phyloP scores from a whole-genome alignment of 1,140 invertebrate species.

The Aphelinus certus region DNA sequence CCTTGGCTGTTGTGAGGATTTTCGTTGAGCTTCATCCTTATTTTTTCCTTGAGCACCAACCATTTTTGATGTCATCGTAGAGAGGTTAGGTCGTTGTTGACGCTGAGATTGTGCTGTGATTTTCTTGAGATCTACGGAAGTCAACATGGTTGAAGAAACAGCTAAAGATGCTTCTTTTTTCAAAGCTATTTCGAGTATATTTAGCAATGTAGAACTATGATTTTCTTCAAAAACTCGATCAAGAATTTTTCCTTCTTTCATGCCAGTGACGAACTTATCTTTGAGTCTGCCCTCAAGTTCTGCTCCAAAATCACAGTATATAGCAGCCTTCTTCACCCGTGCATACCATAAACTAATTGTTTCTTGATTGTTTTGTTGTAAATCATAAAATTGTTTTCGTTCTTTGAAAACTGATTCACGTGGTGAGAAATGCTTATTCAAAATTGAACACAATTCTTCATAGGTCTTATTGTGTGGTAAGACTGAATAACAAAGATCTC shows the following conservation, averaged over 20 bases:
- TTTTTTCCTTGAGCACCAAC: background rate
- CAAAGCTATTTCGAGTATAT: background rate
- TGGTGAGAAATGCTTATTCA: constrained; percentile 42
- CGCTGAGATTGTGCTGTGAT: background rate
- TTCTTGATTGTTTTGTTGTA: constrained; percentile 36
- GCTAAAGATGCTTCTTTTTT: background rate
- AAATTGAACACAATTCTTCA: constrained; percentile 28
- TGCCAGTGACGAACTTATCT: constrained; percentile 44
- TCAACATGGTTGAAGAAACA: no score
- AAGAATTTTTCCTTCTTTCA: constrained; percentile 33
- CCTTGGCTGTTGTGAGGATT: background rate
- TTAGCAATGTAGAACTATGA: background rate
- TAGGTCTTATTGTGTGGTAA: constrained; percentile 42
- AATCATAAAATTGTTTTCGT: constrained; percentile 43
- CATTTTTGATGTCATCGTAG: no score
- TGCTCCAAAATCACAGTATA: constrained; percentile 42
- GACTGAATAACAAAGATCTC: constrained; percentile 43
- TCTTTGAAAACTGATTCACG: constrained; percentile 39
- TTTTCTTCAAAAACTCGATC: constrained; percentile 33
- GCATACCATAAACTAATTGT: constrained; percentile 45
- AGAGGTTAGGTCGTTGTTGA: background rate
- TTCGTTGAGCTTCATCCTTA: background rate
- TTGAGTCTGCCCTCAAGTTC: constrained; percentile 34
- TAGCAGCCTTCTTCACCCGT: constrained; percentile 38
- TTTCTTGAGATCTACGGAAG: background rate